phyloP scores from a whole-genome alignment of 2,113 vertebrate genomes.

The Lepidothrix coronata region DNA sequence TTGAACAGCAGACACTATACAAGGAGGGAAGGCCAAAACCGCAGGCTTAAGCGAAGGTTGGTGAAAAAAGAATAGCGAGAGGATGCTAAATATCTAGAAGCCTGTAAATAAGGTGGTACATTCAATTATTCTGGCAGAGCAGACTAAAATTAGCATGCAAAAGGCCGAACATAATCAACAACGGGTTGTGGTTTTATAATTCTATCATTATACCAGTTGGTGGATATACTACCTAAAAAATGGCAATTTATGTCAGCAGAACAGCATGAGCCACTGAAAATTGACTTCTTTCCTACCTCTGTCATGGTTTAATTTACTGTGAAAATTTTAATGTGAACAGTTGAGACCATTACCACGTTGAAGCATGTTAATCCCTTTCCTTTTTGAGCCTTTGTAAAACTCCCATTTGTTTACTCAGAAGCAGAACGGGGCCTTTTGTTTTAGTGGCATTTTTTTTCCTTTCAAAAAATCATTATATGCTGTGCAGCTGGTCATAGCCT shows the following conservation, averaged over 20 bases:
- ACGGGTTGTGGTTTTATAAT: constrained; percentile 26
- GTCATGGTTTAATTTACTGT: constrained; percentile 62
- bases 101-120: constrained; percentile 13
- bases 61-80: constrained; percentile 19
- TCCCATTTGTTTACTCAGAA: constrained; percentile 31
- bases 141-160: constrained; percentile 46
- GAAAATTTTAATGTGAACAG: constrained; percentile 59
- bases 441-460: constrained; percentile 7
- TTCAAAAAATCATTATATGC: not conserved
- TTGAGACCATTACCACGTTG: constrained; percentile 37
- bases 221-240: constrained; percentile 33
- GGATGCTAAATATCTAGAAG: constrained; percentile 14
- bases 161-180: constrained; percentile 31
- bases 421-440: constrained; percentile 36
- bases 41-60: not conserved
- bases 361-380: constrained; percentile 49
- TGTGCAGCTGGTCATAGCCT: not conserved
- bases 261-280: constrained; percentile 37
- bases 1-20: not conserved
- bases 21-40: not conserved
- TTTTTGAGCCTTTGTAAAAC: constrained; percentile 27
- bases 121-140: constrained; percentile 41
- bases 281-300: constrained; percentile 53
- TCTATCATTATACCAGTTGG: constrained; percentile 34
- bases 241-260: constrained; percentile 37